Base-by-base conservation (phyloP, 2,797 vertebrate species). In the Zenarchopterus dispar region DNA sequence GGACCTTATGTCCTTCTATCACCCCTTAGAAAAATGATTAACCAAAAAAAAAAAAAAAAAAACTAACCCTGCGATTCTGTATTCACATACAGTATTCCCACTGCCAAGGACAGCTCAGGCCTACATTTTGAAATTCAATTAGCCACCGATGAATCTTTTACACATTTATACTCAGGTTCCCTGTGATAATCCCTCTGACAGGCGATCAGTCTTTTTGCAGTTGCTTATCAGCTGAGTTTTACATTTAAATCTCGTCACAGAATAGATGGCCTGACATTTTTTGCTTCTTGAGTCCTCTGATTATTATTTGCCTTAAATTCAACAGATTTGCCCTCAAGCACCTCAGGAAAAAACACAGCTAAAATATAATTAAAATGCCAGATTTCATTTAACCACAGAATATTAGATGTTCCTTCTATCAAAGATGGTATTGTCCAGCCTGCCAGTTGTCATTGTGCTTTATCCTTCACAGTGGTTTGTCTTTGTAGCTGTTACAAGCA, bases 1-100 rank as follows among this genome's bases (percentile, higher is more conserved):
- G 65, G 80, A 66, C 55, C 8, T 18, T 0, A 3, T 69, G 67
- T 80, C 84, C 75, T 81, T 68, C 67, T 39, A 43, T 45, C 36
- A 52, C 39, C 72, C 53, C 52, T 56, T 57, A 44, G 67, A 31
- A 78, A 62, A 82, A 36, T 54, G 45, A 63, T 8, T 31, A 54
- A n/a, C n/a, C n/a, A n/a, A n/a, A n/a, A n/a, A 19, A 28, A 56
- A 24, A n/a, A 56, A 36, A 26, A 43, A 36, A 36, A 2, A 31
- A 1, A 44, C 18, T n/a, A 61, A 39, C 2, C 21, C 19, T 64
- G 23, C 62, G 53, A 80, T 84, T 68, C 65, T 63, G 41, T 58
- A 77, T 82, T 75, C 74, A 72, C n/a, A 41, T 15, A 53, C 42
- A 59, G 67, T 62, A 33, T 18, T 56, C 23, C 41, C 19, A 6